Evolutionary conservation across 2,888 invertebrate species (phyloP).

Genomic region (Drosophila limbata): DNA sequence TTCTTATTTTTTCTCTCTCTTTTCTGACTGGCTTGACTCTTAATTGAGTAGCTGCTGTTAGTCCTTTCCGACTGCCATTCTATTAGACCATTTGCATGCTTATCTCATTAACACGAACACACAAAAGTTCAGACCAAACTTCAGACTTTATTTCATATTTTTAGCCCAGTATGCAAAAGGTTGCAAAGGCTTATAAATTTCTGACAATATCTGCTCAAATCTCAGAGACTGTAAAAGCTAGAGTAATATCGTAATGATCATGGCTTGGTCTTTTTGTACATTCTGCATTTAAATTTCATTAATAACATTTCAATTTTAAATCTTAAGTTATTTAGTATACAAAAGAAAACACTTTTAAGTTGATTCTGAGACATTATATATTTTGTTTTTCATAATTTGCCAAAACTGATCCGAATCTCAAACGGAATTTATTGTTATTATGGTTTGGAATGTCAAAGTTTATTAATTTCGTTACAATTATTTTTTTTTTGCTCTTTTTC

Average conservation of each 20-base stretch:
- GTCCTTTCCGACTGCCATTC: slow-evolving; percentile 53
- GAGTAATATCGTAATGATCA: neutral
- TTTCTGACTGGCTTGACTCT: slow-evolving; percentile 11
- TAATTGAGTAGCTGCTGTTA: slow-evolving; percentile 65
- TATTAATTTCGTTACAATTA: no score
- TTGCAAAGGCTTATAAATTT: neutral
- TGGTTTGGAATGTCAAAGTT: no score
- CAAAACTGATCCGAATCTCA: no score
- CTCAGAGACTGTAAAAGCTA: neutral
- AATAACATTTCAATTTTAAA: no score
- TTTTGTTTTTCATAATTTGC: no score
- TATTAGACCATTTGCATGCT: slow-evolving; percentile 78
- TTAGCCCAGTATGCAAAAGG: neutral
- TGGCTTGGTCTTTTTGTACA: no score
- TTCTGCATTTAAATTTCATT: no score
- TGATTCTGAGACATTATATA: no score
- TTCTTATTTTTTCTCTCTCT: neutral
- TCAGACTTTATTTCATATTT: slow-evolving; percentile 11
- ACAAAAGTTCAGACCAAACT: slow-evolving; percentile 57
- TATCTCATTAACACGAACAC: slow-evolving; percentile 74
- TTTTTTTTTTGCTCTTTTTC: no score
- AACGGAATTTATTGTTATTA: no score
- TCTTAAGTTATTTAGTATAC: no score
- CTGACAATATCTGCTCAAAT: neutral
- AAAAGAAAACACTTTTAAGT: no score